Evolutionary conservation across 1,140 invertebrate genomes (phyloP).

Genomic region (Heterodera carotae): DNA sequence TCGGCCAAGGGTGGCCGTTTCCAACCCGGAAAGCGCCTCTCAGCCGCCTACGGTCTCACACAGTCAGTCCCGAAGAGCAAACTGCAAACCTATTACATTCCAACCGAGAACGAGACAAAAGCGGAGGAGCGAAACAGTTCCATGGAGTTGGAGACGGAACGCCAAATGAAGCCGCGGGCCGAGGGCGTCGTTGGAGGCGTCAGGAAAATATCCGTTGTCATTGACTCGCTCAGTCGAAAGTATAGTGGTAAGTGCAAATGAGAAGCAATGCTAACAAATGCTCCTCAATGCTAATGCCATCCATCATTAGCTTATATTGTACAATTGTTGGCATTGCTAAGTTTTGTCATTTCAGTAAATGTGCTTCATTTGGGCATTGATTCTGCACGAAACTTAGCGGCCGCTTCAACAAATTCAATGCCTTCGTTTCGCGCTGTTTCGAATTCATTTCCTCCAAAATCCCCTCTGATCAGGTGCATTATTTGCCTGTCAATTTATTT

Average conservation of each 20-base stretch:
- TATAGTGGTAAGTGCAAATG: slow-evolving; percentile 55
- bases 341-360: slow-evolving; percentile 30
- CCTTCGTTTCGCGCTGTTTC: slow-evolving; percentile 16
- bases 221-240: slow-evolving; percentile 50
- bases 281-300: too few relatives aligned
- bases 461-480: slow-evolving; percentile 1
- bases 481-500: not conserved
- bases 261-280: slow-evolving; percentile 3
- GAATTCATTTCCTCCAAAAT: slow-evolving; percentile 18
- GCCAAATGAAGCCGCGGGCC: slow-evolving; percentile 47
- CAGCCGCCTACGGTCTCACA: slow-evolving; percentile 44
- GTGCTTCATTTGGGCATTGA: slow-evolving; percentile 24
- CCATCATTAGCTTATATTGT: too few relatives aligned
- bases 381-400: not conserved
- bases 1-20: slow-evolving; percentile 44
- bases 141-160: slow-evolving; percentile 28
- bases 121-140: slow-evolving; percentile 46
- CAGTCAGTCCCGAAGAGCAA: slow-evolving; percentile 28
- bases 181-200: slow-evolving; percentile 43
- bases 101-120: slow-evolving; percentile 55
- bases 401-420: slow-evolving; percentile 20
- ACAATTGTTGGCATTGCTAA: too few relatives aligned
- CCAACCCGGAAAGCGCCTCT: slow-evolving; percentile 53
- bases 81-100: slow-evolving; percentile 54
- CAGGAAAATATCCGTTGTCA: slow-evolving; percentile 59